These are phyloP conservation scores for Dryobota labecula DNA, from an alignment of 2,888 invertebrate species.

Conservation along the genomic window DNA sequence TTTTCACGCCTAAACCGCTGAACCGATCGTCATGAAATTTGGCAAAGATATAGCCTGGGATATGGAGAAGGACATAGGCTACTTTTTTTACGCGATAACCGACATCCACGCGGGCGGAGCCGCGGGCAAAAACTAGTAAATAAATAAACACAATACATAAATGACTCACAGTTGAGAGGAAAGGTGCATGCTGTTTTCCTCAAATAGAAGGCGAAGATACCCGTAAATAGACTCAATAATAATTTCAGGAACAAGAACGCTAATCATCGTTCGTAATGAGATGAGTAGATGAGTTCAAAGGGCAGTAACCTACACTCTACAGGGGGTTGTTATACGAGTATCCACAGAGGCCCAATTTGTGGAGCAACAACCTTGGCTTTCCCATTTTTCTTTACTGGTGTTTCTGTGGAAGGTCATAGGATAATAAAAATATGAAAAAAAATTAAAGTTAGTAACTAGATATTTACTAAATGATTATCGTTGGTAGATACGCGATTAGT, in stretches of 20 bases:
- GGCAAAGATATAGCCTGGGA: too few relatives aligned
- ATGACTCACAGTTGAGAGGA: too few relatives aligned
- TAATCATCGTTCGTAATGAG: constrained; percentile 3
- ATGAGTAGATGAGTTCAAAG: constrained; percentile 17
- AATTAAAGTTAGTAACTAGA: background rate
- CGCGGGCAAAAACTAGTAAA: too few relatives aligned
- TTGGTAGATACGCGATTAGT: background rate
- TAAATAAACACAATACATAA: too few relatives aligned
- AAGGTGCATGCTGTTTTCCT: too few relatives aligned
- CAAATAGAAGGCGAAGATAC: background rate
- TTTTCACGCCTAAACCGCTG: too few relatives aligned
- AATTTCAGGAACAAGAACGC: background rate
- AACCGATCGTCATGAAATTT: too few relatives aligned
- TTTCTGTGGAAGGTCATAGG: background rate
- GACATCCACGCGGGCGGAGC: too few relatives aligned
- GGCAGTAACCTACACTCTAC: constrained; percentile 15
- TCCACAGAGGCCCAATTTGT: background rate
- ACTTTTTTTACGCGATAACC: too few relatives aligned
- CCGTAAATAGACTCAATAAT: background rate
- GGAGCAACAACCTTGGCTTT: constrained; percentile 9
- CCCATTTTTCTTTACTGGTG: background rate
- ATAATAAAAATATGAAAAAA: background rate
- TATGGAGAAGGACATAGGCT: too few relatives aligned
- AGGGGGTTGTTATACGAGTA: background rate
- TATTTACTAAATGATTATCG: background rate